phyloP scores from a whole-genome alignment of 2,113 vertebrate genomes.

The Tragelaphus strepsiceros region DNA sequence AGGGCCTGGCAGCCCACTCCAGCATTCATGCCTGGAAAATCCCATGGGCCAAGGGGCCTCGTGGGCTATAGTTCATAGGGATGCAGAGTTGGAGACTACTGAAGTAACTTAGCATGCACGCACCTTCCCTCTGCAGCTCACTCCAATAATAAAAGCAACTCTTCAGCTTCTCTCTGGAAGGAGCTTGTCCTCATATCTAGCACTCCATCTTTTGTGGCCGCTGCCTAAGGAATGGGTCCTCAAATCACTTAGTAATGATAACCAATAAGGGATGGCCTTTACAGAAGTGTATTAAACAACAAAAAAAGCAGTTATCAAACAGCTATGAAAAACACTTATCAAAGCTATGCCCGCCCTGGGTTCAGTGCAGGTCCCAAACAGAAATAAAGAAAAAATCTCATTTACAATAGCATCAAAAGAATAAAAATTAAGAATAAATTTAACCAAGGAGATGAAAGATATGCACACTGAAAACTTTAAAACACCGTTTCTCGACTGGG shows the following conservation, averaged over 20 bases:
- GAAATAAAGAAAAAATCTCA: neutral
- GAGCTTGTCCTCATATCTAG: neutral
- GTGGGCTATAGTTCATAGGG: neutral
- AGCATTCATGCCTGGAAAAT: neutral
- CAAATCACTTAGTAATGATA: neutral
- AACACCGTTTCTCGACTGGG: neutral
- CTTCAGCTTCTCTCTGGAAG: neutral
- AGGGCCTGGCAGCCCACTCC: neutral
- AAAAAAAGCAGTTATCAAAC: neutral
- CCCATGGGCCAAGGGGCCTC: neutral
- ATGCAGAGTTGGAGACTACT: neutral
- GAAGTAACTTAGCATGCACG: neutral
- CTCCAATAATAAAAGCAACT: neutral
- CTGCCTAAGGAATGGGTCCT: neutral
- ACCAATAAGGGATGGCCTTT: neutral
- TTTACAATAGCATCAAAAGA: neutral
- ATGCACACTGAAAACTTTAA: neutral
- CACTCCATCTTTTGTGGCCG: neutral
- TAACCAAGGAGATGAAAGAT: neutral
- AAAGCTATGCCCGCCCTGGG: neutral
- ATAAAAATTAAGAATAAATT: neutral
- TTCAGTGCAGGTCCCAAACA: neutral
- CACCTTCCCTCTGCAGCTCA: neutral
- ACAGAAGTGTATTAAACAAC: neutral
- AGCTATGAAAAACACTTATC: neutral